Conservation (phyloP, 2,797 vertebrate genomes). For the Enteromius viviparus region DNA sequence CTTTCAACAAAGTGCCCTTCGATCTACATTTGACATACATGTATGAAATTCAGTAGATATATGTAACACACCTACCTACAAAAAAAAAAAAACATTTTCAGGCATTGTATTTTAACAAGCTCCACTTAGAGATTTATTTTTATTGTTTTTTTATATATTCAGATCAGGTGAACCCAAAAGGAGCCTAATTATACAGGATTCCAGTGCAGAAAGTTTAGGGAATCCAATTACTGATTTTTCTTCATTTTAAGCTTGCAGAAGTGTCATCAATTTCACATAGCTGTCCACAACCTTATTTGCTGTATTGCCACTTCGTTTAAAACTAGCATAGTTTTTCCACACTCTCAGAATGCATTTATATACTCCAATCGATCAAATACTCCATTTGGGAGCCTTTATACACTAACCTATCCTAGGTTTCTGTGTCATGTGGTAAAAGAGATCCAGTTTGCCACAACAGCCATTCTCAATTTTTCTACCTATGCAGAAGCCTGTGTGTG, state of each 20-base stretch:
- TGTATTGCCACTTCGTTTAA: not conserved
- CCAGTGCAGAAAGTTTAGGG: not conserved
- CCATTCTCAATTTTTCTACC: not conserved
- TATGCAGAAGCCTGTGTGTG: slow-evolving; percentile 36
- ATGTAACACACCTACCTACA: not conserved
- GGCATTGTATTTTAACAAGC: not conserved
- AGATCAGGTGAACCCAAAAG: not conserved
- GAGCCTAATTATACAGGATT: not conserved
- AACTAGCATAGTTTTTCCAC: not conserved
- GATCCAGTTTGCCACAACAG: not conserved
- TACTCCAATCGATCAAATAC: not conserved
- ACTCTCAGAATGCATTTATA: not conserved
- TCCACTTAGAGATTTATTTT: not conserved
- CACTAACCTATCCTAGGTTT: not conserved
- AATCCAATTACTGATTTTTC: not conserved
- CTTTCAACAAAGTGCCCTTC: not conserved
- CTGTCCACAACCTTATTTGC: not conserved
- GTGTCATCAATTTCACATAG: not conserved
- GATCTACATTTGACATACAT: not conserved
- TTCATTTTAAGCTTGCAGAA: not conserved
- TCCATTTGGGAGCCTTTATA: not conserved
- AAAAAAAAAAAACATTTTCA: not conserved
- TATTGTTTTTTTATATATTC: not conserved
- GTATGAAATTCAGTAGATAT: not conserved
- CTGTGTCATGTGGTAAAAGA: slow-evolving; percentile 5